Evolutionary conservation across 2,113 vertebrate species (phyloP).

Genomic region (Alethe castanea): DNA sequence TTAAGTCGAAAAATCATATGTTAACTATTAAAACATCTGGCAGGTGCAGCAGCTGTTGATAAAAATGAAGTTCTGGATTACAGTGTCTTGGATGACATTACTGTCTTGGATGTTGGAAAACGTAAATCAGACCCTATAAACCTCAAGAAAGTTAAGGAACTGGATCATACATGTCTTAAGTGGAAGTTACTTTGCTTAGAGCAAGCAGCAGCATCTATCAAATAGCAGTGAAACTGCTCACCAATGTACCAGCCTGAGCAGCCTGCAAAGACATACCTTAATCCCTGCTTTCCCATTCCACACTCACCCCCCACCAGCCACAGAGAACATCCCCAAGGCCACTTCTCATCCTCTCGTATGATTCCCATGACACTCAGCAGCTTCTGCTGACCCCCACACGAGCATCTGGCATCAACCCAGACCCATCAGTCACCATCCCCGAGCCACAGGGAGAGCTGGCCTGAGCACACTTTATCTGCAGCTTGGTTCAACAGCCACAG

Average conservation of each 20-base stretch:
- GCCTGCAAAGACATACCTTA: background rate
- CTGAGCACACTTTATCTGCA: background rate
- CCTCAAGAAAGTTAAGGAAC: background rate
- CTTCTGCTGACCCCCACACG: background rate
- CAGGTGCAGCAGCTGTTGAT: background rate
- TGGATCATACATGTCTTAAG: background rate
- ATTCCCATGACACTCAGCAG: background rate
- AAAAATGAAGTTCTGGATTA: background rate
- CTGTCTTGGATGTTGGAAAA: background rate
- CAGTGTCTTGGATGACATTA: background rate
- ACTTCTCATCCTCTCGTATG: rapidly evolving
- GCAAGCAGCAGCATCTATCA: background rate
- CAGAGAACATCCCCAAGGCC: background rate
- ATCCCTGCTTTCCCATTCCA: background rate
- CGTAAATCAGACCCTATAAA: background rate
- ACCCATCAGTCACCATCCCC: rapidly evolving
- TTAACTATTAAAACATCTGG: background rate
- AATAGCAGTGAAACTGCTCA: rapidly evolving
- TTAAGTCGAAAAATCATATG: background rate
- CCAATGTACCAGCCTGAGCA: background rate
- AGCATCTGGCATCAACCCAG: background rate
- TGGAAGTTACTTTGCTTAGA: background rate
- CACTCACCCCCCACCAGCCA: background rate
- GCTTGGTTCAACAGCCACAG: background rate
- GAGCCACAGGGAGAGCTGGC: background rate